phyloP scores from a whole-genome alignment of 1,140 invertebrate species.

The Drosophila ohnishii region DNA sequence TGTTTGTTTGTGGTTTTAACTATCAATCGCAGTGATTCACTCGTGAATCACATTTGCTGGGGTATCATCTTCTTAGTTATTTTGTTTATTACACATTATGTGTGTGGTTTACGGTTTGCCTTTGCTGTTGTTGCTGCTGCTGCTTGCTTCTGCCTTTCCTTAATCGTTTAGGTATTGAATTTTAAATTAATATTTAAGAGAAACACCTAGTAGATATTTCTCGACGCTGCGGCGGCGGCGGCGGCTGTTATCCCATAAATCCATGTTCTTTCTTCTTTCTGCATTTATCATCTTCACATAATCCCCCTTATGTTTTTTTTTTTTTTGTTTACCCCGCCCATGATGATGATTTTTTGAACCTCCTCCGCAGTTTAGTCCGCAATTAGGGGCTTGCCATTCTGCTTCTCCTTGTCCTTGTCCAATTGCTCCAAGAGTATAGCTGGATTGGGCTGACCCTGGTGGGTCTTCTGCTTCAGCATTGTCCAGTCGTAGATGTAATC shows the following conservation, averaged over 20 bases:
- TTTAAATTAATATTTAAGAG: slow-evolving; percentile 73
- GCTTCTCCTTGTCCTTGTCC: slow-evolving; percentile 82
- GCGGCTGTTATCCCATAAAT: not conserved
- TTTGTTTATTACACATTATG: slow-evolving; percentile 10
- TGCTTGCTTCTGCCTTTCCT: slow-evolving; percentile 28
- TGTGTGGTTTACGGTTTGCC: slow-evolving; percentile 15
- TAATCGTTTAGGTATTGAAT: slow-evolving; percentile 76
- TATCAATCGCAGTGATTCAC: slow-evolving; percentile 42
- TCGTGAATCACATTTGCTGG: slow-evolving; percentile 50
- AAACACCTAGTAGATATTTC: slow-evolving; percentile 51
- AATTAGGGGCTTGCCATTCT: slow-evolving; percentile 73
- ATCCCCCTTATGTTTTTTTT: not conserved
- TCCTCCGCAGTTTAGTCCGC: slow-evolving; percentile 60
- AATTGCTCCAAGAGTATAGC: slow-evolving; percentile 77
- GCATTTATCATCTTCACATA: slow-evolving; percentile 10
- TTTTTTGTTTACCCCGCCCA: not conserved
- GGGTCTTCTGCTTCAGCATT: slow-evolving; percentile 95
- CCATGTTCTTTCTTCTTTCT: not conserved
- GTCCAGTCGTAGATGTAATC: slow-evolving; percentile 99
- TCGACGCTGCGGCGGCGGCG: slow-evolving; percentile 1
- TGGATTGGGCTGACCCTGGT: slow-evolving; percentile 77
- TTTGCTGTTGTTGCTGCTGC: slow-evolving; percentile 7
- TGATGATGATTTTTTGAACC: slow-evolving; percentile 4
- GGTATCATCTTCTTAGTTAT: slow-evolving; percentile 30
- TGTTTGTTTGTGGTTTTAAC: not conserved